Evolutionary conservation across 2,888 invertebrate species (phyloP).

Genomic region (Neoscelio sp.): DNA sequence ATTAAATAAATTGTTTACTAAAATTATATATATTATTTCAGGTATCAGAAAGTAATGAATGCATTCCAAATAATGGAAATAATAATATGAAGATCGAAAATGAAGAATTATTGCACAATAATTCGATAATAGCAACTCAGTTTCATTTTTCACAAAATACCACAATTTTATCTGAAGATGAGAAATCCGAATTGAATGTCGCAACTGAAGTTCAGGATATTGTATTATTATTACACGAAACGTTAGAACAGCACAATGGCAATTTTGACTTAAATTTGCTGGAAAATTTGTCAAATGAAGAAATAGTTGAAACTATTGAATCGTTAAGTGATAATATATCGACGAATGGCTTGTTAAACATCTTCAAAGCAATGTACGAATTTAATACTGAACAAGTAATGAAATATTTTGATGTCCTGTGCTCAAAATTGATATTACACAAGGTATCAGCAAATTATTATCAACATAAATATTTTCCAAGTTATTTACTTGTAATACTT

Average conservation of each 20-base stretch:
- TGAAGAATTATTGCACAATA: too few relatives aligned
- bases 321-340: constrained; percentile 71
- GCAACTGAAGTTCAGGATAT: constrained; percentile 57
- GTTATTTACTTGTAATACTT: too few relatives aligned
- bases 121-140: constrained; percentile 19
- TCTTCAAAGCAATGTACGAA: constrained; percentile 72
- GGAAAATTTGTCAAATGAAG: constrained; percentile 69
- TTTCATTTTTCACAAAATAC: constrained; percentile 41
- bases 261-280: constrained; percentile 70
- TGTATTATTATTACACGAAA: constrained; percentile 72
- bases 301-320: constrained; percentile 69
- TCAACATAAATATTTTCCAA: too few relatives aligned
- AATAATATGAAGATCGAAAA: too few relatives aligned
- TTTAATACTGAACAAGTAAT: constrained; percentile 71
- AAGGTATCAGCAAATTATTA: too few relatives aligned
- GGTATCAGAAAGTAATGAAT: too few relatives aligned
- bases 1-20: too few relatives aligned
- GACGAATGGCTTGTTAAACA: constrained; percentile 72
- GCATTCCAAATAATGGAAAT: too few relatives aligned
- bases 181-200: neutral
- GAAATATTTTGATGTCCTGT: constrained; percentile 71
- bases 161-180: neutral
- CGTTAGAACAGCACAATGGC: constrained; percentile 71
- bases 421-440: constrained; percentile 72
- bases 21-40: too few relatives aligned